Evolutionary conservation across 23 tunicate genomes (phyloP), one percentile per base, ranked within the genome.

Genomic region (Trididemnum clinides): DNA sequence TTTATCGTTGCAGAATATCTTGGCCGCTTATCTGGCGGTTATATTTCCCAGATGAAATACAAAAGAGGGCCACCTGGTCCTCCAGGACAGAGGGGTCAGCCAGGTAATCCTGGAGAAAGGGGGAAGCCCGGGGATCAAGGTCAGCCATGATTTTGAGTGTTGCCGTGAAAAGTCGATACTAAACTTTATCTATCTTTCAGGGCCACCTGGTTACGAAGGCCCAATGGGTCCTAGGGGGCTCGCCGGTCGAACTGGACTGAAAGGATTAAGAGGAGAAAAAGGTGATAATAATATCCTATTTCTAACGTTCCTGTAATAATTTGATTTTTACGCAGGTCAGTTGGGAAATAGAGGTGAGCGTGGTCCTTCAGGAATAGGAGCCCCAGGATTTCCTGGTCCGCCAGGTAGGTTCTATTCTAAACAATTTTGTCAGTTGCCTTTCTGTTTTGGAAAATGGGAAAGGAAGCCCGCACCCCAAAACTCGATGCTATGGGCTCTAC

Each of bases 121-220:
- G 74, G 15, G 26, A 59, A 15, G 10, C 15, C 15, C 54, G 10
- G 12, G 54, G 15, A 44, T 7, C 15, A 15, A 44, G n/a, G n/a
- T n/a, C n/a, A n/a, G n/a, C n/a, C n/a, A n/a, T 44, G 15, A 44
- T 15, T 44, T 44, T 44, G 12, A 59, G 22, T 10, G 5, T 59
- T 5, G 22, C 21, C 22, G 25, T 59, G 25, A 15, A 59, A 10
- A 10, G 10, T 44, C 12, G 15, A 44, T 44, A 7, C 54, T 15
- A 15, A 44, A 44, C 15, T 44, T 44, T 12, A 4, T 62, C n/a
- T 62, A 5, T 12, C 15, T 62, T 80, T 23, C 64, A 92, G 97
- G 97, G 5, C 88, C 84, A 6, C 91, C 57, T 65, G 97, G 97
- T 7, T 87, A 39, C 54, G 91, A 87, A 78, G 97, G 97, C 15